A percentile compares a stretch with the other conserved stretches of the same genome.
These are phyloP conservation scores for Dermatemys mawii DNA, from an alignment of 2,113 vertebrate species.

Conservation along the genomic window DNA sequence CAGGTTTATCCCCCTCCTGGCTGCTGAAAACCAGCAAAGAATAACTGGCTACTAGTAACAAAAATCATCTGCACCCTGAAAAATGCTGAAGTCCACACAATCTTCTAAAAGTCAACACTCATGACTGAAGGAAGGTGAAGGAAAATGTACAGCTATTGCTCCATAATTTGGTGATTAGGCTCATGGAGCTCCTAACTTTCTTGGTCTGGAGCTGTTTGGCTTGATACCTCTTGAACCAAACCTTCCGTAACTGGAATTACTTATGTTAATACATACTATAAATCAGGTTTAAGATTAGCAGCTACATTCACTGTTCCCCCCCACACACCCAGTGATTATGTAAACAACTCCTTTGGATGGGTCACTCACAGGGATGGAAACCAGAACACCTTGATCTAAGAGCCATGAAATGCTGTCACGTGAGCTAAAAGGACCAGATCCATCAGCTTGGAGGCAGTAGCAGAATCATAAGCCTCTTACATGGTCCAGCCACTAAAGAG, in stretches of 20 bases:
- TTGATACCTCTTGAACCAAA: neutral
- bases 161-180: neutral
- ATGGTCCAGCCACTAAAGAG: neutral
- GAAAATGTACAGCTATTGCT: neutral
- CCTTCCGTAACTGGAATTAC: neutral
- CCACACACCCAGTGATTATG: neutral
- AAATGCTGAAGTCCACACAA: neutral
- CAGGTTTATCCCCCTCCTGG: neutral
- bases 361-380: neutral
- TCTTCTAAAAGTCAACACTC: neutral
- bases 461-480: neutral
- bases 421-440: neutral
- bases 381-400: neutral
- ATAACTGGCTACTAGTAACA: neutral
- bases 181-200: neutral
- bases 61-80: neutral
- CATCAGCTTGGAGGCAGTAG: neutral
- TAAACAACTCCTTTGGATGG: neutral
- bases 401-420: rapidly evolving
- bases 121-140: too few species aligned
- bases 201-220: neutral
- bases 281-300: too few species aligned
- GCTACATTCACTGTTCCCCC: too few species aligned
- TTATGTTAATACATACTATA: neutral
- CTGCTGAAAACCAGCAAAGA: neutral